Percentiles rank a stretch among this genome's conserved stretches.
These are phyloP conservation scores for Petaurus breviceps DNA, from an alignment of 2,113 vertebrate species.

Conservation along the genomic window DNA sequence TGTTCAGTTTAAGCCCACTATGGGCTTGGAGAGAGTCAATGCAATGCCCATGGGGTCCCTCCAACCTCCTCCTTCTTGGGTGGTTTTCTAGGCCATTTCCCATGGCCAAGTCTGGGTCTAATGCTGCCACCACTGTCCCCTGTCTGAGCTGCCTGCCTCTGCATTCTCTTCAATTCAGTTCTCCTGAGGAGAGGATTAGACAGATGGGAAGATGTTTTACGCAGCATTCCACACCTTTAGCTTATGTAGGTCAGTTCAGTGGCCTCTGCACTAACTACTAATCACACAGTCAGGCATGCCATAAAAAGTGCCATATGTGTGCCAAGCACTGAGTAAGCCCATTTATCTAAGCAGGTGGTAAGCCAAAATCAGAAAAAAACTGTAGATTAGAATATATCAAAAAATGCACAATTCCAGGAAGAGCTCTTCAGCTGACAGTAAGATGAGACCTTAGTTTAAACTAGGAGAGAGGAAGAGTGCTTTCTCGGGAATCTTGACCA, in stretches of 20 bases:
- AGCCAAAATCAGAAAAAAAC: not conserved
- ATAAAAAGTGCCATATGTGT: not conserved
- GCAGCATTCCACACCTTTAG: not conserved
- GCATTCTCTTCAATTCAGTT: not conserved
- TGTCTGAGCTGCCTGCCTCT: not conserved
- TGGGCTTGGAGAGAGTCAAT: not conserved
- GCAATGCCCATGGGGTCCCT: not conserved
- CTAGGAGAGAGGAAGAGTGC: too few relatives aligned
- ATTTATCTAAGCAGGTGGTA: too few relatives aligned
- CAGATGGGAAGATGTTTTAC: not conserved
- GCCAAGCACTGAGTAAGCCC: not conserved
- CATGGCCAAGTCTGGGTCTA: too few relatives aligned
- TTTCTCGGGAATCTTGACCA: not conserved
- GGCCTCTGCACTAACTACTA: too few relatives aligned
- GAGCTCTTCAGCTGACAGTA: not conserved
- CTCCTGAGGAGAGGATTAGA: not conserved
- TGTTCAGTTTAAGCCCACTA: not conserved
- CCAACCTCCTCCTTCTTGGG: not conserved
- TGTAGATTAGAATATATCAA: not conserved
- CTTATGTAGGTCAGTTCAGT: too few relatives aligned
- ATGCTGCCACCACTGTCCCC: too few relatives aligned
- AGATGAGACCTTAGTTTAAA: too few relatives aligned
- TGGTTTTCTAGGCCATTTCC: not conserved
- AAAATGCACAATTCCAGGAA: not conserved
- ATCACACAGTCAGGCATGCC: not conserved